phyloP scores from a whole-genome alignment of 2,113 vertebrate genomes.

The Alces alces region DNA sequence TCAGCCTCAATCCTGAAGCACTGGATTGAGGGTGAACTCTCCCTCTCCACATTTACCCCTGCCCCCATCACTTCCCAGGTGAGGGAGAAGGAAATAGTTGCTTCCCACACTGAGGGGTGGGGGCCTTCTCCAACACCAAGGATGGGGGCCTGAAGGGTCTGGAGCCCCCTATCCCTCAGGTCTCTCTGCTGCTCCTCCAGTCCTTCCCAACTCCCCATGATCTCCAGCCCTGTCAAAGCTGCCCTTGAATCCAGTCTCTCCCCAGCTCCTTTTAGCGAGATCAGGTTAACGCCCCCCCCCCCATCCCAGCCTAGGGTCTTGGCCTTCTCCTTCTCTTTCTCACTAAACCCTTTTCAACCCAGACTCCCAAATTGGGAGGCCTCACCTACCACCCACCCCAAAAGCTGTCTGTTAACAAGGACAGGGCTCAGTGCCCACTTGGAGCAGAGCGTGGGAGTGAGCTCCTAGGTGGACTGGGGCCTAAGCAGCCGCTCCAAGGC shows the following conservation, averaged over 20 bases:
- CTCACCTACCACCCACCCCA: background rate
- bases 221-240: background rate
- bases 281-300: background rate
- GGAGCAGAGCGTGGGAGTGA: background rate
- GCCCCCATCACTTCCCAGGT: background rate
- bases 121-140: background rate
- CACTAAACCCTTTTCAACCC: background rate
- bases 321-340: background rate
- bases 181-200: background rate
- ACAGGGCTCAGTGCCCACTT: background rate
- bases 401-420: background rate
- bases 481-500: constrained; percentile 35
- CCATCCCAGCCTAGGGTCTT: background rate
- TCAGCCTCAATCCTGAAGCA: background rate
- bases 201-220: background rate
- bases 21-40: background rate
- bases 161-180: background rate
- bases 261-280: background rate
- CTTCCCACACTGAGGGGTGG: background rate
- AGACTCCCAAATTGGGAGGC: background rate
- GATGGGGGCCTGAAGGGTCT: background rate
- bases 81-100: background rate
- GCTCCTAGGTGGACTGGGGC: constrained; percentile 16
- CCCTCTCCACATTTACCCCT: background rate
- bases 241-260: background rate